Conservation (phyloP, 2,113 vertebrate species). For the Salvelinus fontinalis region DNA sequence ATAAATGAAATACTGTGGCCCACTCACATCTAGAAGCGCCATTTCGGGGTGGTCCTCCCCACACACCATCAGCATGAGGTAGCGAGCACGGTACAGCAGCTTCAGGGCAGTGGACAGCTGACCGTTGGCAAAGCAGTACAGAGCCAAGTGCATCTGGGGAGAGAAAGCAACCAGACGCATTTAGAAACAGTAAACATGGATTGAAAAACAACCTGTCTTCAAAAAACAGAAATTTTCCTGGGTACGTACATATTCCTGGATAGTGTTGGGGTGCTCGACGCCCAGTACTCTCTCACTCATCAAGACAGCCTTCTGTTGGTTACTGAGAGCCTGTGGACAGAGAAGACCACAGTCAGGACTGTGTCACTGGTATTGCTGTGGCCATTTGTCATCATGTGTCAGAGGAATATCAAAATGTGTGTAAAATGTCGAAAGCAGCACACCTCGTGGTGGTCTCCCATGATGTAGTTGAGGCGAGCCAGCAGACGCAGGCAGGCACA, state of each 20-base stretch:
- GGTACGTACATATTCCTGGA: conserved; percentile 97
- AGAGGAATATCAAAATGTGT: neutral
- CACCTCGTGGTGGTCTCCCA: conserved; percentile 89
- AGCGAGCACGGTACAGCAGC: conserved; percentile 94
- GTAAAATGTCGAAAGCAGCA: neutral
- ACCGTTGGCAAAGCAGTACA: conserved; percentile 98
- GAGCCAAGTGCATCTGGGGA: conserved; percentile 91
- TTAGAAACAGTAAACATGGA: too few relatives aligned
- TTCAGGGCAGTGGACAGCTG: conserved; percentile 93
- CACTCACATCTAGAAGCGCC: conserved; percentile 93
- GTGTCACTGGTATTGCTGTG: neutral
- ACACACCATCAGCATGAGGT: conserved; percentile 92
- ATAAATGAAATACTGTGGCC: neutral
- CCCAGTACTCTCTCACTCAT: conserved; percentile 97
- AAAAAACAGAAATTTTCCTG: neutral
- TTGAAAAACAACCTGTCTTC: too few relatives aligned
- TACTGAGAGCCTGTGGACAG: conserved; percentile 88
- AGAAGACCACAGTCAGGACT: neutral
- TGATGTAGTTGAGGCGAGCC: conserved; percentile 89
- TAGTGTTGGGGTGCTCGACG: conserved; percentile 96
- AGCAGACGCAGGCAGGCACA: conserved; percentile 88
- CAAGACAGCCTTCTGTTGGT: conserved; percentile 96
- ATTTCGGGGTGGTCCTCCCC: conserved; percentile 98
- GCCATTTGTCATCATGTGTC: neutral
- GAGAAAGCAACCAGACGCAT: neutral